phyloP scores from a whole-genome alignment of 2,888 invertebrate genomes.

The Scaptodrosophila latifasciaeformis region DNA sequence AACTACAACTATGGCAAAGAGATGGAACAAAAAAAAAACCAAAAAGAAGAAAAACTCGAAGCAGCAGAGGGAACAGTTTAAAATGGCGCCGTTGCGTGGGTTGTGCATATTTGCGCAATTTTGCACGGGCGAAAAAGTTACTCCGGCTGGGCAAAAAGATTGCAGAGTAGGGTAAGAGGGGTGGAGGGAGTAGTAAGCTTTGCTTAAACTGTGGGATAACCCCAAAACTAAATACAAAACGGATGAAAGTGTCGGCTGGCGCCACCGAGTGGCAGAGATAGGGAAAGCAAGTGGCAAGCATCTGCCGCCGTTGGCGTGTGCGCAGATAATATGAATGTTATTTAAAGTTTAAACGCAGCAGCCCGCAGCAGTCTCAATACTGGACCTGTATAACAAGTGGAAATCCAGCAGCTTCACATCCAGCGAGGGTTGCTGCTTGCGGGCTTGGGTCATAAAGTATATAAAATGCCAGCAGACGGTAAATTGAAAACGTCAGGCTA shows the following conservation, averaged over 20 bases:
- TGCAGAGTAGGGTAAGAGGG: neutral
- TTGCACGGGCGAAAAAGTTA: constrained; percentile 35
- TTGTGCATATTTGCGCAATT: constrained; percentile 58
- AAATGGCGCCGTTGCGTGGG: constrained; percentile 14
- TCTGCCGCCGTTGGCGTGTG: constrained; percentile 2
- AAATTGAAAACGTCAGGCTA: neutral
- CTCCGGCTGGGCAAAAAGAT: constrained; percentile 6
- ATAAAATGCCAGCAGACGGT: constrained; percentile 1
- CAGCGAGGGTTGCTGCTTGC: too few species aligned
- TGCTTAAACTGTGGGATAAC: neutral
- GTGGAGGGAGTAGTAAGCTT: too few species aligned
- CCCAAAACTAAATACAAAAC: neutral
- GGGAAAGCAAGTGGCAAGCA: constrained; percentile 6
- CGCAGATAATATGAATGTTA: constrained; percentile 61
- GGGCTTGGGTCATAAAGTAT: constrained; percentile 2
- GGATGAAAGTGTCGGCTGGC: constrained; percentile 30
- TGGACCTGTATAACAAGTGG: too few species aligned
- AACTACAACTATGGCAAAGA: constrained; percentile 5
- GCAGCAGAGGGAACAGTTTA: neutral
- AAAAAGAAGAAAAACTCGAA: neutral
- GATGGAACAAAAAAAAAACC: neutral
- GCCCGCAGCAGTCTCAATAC: constrained; percentile 28
- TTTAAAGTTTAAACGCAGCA: constrained; percentile 55
- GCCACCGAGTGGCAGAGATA: constrained; percentile 33
- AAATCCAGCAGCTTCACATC: too few species aligned